A percentile compares a stretch with the other conserved stretches of the same genome.
These are phyloP conservation scores for Cheirogaleus medius DNA, from an alignment of 2,113 vertebrate species.

Conservation along the genomic window DNA sequence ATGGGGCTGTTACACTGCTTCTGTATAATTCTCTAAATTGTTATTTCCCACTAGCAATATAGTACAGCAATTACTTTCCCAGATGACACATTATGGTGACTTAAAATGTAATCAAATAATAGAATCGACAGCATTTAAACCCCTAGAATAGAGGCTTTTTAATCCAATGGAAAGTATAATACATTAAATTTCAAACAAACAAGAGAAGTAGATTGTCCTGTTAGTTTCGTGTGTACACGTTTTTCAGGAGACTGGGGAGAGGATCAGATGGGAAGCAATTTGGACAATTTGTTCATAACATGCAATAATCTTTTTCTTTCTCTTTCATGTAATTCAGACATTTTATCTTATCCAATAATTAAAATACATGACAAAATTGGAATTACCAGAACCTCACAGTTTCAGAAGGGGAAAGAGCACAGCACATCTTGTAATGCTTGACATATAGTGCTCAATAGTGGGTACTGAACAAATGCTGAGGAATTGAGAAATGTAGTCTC, in stretches of 20 bases:
- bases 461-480: not conserved
- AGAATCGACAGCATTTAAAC: constrained; percentile 59
- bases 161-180: constrained; percentile 53
- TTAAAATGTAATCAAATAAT: constrained; percentile 72
- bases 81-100: constrained; percentile 61
- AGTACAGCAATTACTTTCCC: constrained; percentile 69
- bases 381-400: not conserved
- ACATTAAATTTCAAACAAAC: constrained; percentile 53
- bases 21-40: constrained; percentile 59
- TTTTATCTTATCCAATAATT: not conserved
- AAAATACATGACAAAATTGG: not conserved
- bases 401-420: not conserved
- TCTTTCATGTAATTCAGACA: not conserved
- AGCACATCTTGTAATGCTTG: not conserved
- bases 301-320: not conserved
- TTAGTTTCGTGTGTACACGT: not conserved
- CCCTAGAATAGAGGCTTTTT: constrained; percentile 57
- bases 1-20: constrained; percentile 25
- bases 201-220: not conserved
- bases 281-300: not conserved
- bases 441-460: not conserved
- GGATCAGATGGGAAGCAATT: not conserved
- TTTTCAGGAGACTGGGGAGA: not conserved
- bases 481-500: not conserved
- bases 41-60: constrained; percentile 64